A percentile compares a stretch with the other conserved stretches of the same genome.
Evolutionary conservation across 2,113 vertebrate species (phyloP).

Genomic region (Platysteira castanea): DNA sequence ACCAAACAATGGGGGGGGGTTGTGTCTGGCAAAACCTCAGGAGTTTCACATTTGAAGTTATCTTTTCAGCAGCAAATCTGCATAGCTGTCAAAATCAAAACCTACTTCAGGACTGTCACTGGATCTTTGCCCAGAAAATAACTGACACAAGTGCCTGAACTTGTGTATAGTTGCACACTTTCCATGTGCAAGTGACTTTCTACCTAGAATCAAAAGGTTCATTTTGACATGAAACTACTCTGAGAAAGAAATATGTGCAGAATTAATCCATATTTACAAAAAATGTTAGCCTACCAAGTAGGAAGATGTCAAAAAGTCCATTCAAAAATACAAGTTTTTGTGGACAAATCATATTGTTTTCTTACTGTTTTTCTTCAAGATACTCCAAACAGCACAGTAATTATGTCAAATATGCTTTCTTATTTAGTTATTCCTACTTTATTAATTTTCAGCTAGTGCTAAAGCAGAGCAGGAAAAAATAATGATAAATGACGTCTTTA

Average conservation of each 20-base stretch:
- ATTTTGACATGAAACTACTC: background rate
- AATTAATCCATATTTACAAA: background rate
- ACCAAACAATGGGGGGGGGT: background rate
- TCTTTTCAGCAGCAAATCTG: background rate
- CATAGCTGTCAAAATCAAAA: conserved; percentile 21
- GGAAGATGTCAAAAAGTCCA: background rate
- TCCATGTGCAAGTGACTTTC: background rate
- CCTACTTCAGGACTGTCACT: background rate
- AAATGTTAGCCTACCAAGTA: background rate
- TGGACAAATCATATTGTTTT: background rate
- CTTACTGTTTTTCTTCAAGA: background rate
- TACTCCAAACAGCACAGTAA: background rate
- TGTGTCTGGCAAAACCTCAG: background rate
- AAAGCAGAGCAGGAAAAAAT: background rate
- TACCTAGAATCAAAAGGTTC: background rate
- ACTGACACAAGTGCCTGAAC: background rate
- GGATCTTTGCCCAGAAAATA: background rate
- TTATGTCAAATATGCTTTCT: background rate
- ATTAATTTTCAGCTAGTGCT: background rate
- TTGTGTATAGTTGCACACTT: background rate
- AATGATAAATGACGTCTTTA: background rate
- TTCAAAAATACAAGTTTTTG: background rate
- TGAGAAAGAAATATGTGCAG: background rate
- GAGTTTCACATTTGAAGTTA: background rate
- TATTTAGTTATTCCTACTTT: background rate